Conservation (phyloP, 1,140 invertebrate genomes). For the Tetramorium alpestre region DNA sequence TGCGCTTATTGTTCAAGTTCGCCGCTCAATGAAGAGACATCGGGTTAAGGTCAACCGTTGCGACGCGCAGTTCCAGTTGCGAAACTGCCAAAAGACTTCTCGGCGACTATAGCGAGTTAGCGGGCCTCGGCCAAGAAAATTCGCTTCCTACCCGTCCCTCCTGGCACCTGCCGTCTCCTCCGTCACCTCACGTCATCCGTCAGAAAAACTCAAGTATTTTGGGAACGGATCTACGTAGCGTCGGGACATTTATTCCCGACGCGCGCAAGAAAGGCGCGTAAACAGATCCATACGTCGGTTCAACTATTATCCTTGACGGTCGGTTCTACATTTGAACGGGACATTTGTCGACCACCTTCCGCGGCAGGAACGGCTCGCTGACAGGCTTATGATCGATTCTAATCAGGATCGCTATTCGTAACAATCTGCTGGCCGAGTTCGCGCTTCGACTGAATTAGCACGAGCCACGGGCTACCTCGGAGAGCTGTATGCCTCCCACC, state of each 20-base stretch:
- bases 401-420: conserved; percentile 66
- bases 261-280: conserved; percentile 18
- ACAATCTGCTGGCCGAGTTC: conserved; percentile 74
- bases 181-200: background rate
- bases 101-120: background rate
- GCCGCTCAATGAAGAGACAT: conserved; percentile 63
- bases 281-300: background rate
- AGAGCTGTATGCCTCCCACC: conserved; percentile 63
- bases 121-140: conserved; percentile 27
- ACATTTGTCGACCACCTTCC: background rate
- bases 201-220: conserved; percentile 55
- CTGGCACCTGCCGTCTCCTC: conserved; percentile 12
- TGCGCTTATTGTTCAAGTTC: conserved; percentile 48
- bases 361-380: background rate
- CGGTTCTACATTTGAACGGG: background rate
- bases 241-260: conserved; percentile 33
- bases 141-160: conserved; percentile 23
- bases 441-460: conserved; percentile 81
- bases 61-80: conserved; percentile 27
- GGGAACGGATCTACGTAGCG: conserved; percentile 11
- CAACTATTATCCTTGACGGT: background rate
- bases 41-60: conserved; percentile 69
- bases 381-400: conserved; percentile 20
- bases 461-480: conserved; percentile 72
- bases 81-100: conserved; percentile 16